Evolutionary conservation across 64 coral and sea anemone genomes (phyloP).

Genomic region (Dendrophyllia cribrosa): DNA sequence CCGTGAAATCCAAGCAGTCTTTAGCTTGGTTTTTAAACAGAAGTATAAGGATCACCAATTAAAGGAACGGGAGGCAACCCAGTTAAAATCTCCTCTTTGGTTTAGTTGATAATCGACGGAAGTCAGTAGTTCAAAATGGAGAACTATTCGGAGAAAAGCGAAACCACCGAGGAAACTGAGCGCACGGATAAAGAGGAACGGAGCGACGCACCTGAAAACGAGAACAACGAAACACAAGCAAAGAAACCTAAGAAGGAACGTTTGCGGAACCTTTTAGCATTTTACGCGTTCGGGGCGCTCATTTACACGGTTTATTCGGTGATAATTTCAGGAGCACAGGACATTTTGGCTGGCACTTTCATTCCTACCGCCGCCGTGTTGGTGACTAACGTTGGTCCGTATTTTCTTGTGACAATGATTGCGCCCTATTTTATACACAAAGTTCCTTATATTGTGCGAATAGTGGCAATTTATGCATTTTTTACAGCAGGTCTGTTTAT

Average conservation of each 20-base stretch:
- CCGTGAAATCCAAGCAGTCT: background rate
- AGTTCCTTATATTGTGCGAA: slow-evolving; percentile 79
- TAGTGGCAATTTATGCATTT: slow-evolving; percentile 78
- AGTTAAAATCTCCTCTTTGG: background rate
- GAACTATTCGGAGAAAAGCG: background rate
- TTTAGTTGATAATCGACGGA: background rate
- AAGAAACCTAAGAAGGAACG: slow-evolving; percentile 55
- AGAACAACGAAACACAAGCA: background rate
- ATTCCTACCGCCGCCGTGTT: slow-evolving; percentile 95
- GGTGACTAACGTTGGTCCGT: slow-evolving; percentile 95
- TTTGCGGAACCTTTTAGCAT: slow-evolving; percentile 66
- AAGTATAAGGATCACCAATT: background rate
- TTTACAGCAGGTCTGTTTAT: slow-evolving; percentile 92
- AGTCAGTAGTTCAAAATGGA: slow-evolving; percentile 4
- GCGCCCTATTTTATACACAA: slow-evolving; percentile 95
- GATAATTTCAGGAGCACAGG: slow-evolving; percentile 92
- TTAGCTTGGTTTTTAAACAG: background rate
- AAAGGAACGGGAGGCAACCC: background rate
- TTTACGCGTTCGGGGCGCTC: slow-evolving; percentile 86
- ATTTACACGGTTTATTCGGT: slow-evolving; percentile 95
- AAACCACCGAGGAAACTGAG: background rate
- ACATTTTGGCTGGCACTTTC: slow-evolving; percentile 90
- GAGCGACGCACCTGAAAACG: background rate
- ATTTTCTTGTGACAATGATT: slow-evolving; percentile 93
- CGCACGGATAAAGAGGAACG: slow-evolving; percentile 3